phyloP scores from a whole-genome alignment of 2,797 vertebrate genomes.

The Denticeps clupeoides region DNA sequence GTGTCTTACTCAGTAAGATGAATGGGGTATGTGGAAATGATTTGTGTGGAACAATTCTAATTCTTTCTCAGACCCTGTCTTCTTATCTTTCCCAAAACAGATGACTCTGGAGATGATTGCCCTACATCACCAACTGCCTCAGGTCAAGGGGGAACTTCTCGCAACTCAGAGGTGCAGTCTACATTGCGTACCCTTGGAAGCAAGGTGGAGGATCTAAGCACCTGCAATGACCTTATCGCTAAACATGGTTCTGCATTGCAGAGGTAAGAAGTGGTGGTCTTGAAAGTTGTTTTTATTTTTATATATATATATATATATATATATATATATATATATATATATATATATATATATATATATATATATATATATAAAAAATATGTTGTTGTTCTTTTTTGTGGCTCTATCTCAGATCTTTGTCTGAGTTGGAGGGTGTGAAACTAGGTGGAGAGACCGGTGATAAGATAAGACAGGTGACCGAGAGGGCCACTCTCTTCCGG shows the following conservation, averaged over 20 bases:
- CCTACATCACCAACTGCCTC: slow-evolving; percentile 57
- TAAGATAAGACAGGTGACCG: slow-evolving; percentile 90
- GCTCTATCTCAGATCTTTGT: slow-evolving; percentile 75
- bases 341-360: no score
- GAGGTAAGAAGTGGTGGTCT: slow-evolving; percentile 44
- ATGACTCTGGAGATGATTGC: slow-evolving; percentile 86
- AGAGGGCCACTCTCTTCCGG: slow-evolving; percentile 85
- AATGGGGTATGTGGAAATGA: not conserved
- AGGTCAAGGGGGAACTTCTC: slow-evolving; percentile 52
- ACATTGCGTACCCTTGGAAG: slow-evolving; percentile 78
- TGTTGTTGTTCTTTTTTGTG: not conserved
- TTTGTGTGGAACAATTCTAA: not conserved
- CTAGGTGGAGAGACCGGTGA: slow-evolving; percentile 72
- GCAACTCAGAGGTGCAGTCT: slow-evolving; percentile 83
- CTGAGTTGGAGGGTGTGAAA: slow-evolving; percentile 80
- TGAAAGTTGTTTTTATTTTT: not conserved
- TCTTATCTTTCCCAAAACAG: slow-evolving; percentile 40
- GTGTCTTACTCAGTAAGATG: no score
- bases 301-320: no score
- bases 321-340: no score
- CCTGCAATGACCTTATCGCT: slow-evolving; percentile 92
- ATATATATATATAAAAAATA: no score
- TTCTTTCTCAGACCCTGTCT: not conserved
- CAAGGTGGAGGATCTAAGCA: slow-evolving; percentile 90
- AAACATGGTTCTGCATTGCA: slow-evolving; percentile 94